These are phyloP conservation scores for Strigamia crassipes DNA, from an alignment of 2,888 invertebrate species.

Conservation along the genomic window DNA sequence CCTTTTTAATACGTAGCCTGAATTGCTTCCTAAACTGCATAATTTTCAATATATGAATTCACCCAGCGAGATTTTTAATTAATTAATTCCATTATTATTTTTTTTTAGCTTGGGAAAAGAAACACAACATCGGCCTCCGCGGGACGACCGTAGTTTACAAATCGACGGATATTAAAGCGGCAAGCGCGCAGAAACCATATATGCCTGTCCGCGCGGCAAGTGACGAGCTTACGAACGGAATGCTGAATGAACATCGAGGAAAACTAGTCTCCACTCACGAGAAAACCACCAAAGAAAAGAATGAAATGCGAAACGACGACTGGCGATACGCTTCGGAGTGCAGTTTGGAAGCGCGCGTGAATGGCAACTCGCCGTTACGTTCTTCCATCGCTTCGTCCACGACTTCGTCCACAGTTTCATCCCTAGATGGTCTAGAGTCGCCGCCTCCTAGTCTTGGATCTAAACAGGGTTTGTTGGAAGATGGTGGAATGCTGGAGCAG, in stretches of 20 bases:
- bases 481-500: not conserved
- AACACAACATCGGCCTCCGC: slow-evolving; percentile 56
- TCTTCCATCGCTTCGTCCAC: slow-evolving; percentile 14
- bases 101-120: slow-evolving; percentile 55
- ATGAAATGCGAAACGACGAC: not conserved
- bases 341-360: not conserved
- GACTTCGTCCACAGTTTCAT: not conserved
- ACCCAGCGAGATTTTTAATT: not conserved
- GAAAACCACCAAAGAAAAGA: slow-evolving; percentile 24
- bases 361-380: not conserved
- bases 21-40: not conserved
- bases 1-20: not conserved
- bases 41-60: not conserved
- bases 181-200: not conserved
- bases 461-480: slow-evolving; percentile 33
- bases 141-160: slow-evolving; percentile 58
- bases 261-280: slow-evolving; percentile 36
- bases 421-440: slow-evolving; percentile 1
- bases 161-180: slow-evolving; percentile 50
- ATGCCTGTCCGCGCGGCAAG: not conserved
- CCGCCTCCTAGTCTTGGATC: slow-evolving; percentile 21
- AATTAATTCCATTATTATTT: not conserved
- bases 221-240: not conserved
- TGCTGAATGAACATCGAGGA: not conserved
- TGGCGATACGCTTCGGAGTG: not conserved